Base-by-base conservation (phyloP, 1,140 invertebrate genomes). In the Drosophila equinoxialis region DNA sequence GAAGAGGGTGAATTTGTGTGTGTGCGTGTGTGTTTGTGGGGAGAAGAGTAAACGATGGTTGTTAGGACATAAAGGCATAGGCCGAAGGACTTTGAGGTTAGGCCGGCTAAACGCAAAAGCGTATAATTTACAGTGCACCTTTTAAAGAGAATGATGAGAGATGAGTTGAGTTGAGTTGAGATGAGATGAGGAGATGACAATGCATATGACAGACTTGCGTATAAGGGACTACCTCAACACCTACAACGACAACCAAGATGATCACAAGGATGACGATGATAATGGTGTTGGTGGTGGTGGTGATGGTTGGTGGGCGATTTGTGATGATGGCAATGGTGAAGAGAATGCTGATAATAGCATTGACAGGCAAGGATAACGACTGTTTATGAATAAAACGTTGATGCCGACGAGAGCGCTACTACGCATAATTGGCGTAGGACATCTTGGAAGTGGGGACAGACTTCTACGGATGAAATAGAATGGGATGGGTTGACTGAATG, bases 91-190 rank as follows among this genome's bases (percentile, higher is more conserved):
- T 80, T 77, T 41, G 67, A 63, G 77, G 74, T 75, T 81, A 70
- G 37, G 71, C 57, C 72, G 78, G 74, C 78, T 85, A 86, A 86
- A 85, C 75, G 82, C 79, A 86, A 76, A 79, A 74, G 67, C 75
- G 65, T 86, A 81, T 86, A 86, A 86, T 86, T 86, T 86, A 76
- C 82, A 76, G 67, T 71, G 60, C 71, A 73, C 68, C 82, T 71
- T 45, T 48, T 48, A 33, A 60, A 68, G 57, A 39, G 45, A 37
- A 11, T 37, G 35, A 11, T 10, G 54, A 17, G 57, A 39, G 58
- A 10, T 10, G 57, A 35, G 30, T 30, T 30, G 30, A 35, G 30
- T 30, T 30, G 30, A 30, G 30, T 30, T 30, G 35, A 37, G 14
- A 14, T 11, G 57, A 17, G 26, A 35, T 14, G 14, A 30, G 30